A percentile compares a stretch with the other conserved stretches of the same genome.
These are phyloP conservation scores for Stenodera caucasica DNA, from an alignment of 2,888 invertebrate genomes.

Conservation along the genomic window DNA sequence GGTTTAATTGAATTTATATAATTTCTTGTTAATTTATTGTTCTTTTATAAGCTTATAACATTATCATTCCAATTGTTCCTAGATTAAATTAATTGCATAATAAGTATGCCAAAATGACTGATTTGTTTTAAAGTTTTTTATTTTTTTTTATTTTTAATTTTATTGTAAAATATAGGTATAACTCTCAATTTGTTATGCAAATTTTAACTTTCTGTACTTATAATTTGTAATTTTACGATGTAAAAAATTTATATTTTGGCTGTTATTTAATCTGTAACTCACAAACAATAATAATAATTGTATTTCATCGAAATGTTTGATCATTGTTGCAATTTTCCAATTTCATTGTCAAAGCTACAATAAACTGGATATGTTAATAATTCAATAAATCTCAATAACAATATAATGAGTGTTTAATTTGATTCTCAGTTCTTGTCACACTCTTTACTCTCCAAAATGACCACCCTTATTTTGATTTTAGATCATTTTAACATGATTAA, in stretches of 20 bases:
- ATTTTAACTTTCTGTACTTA: conserved; percentile 5
- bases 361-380: no score
- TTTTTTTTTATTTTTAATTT: background rate
- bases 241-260: background rate
- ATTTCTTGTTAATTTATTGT: conserved; percentile 13
- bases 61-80: conserved; percentile 9
- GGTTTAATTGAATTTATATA: conserved; percentile 37
- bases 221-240: background rate
- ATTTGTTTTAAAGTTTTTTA: background rate
- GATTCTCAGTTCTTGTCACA: no score
- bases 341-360: no score
- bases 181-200: background rate
- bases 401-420: no score
- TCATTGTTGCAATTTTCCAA: no score
- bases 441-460: no score
- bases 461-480: no score
- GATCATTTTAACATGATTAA: no score
- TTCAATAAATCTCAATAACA: no score
- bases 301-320: background rate
- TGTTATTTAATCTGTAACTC: conserved; percentile 2
- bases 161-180: background rate
- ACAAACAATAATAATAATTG: no score
- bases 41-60: conserved; percentile 12
- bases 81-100: background rate
- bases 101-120: background rate